Evolutionary conservation across 2,888 invertebrate species (phyloP).

Genomic region (Megaustenia siamemsis): DNA sequence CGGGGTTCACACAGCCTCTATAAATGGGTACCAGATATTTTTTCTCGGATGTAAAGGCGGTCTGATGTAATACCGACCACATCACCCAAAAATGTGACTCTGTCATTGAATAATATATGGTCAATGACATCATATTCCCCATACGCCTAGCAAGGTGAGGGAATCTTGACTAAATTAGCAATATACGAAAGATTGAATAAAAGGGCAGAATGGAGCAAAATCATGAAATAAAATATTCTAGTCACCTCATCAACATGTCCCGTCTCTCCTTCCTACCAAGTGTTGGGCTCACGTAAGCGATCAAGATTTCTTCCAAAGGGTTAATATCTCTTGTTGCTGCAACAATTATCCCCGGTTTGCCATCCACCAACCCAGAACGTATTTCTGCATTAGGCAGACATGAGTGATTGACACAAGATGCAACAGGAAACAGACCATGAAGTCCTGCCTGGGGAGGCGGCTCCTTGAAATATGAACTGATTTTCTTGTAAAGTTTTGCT

Average conservation of each 20-base stretch:
- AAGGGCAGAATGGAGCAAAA: too few relatives aligned
- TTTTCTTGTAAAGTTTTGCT: slow-evolving; percentile 31
- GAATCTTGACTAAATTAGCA: too few relatives aligned
- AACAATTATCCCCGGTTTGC: slow-evolving; percentile 25
- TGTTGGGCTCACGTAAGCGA: slow-evolving; percentile 20
- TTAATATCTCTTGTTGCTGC: slow-evolving; percentile 31
- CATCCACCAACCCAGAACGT: not conserved
- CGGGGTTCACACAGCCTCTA: too few relatives aligned
- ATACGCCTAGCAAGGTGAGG: too few relatives aligned
- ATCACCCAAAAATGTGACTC: too few relatives aligned
- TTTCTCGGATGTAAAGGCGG: too few relatives aligned
- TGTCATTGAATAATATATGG: too few relatives aligned
- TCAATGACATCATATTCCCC: too few relatives aligned
- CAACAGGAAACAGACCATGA: slow-evolving; percentile 51
- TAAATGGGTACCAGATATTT: too few relatives aligned
- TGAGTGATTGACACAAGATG: slow-evolving; percentile 39
- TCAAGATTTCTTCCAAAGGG: slow-evolving; percentile 10
- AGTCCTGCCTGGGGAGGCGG: slow-evolving; percentile 10
- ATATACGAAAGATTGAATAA: too few relatives aligned
- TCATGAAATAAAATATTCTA: too few relatives aligned
- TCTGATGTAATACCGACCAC: too few relatives aligned
- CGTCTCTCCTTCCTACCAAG: slow-evolving; percentile 1
- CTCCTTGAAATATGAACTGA: slow-evolving; percentile 11
- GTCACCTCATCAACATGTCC: slow-evolving; percentile 24
- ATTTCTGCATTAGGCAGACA: slow-evolving; percentile 44